Base-by-base conservation (phyloP, 2,797 vertebrate genomes). In the Chelidonichthys spinosus region DNA sequence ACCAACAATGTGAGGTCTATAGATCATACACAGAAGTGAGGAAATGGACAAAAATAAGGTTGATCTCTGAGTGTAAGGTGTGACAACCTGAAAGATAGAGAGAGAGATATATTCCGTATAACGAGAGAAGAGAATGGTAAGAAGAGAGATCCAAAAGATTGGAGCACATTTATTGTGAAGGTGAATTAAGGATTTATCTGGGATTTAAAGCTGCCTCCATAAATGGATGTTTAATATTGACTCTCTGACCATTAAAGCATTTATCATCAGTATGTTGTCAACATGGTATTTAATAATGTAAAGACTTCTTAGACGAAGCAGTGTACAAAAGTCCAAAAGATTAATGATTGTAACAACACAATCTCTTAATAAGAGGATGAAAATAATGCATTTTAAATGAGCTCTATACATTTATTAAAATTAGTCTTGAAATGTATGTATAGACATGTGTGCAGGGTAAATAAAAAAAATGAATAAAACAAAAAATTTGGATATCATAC, bases 61-160 rank as follows among this genome's bases (percentile, higher is more conserved):
- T 36, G 47, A 59, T 74, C 11, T 52, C 3, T 69, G 15, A 55
- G 13, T 47, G 5, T 37, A 62, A 69, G 53, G 11, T 44, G 7
- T 69, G 49, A 74, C 36, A 36, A 54, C 6, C 7, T 18, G 9
- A 44, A 15, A 35, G 4, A 13, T 18, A 69, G 13, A 47, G 6
- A 11, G 3, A 4, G 2, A 46, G 35, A 5, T 4, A 39, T 35
- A 44, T 25, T 25, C 25, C 1, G 25, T 25, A 25, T 25, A 25
- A 25, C 6, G 8, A 37, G 15, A 60, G 11, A 66, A 39, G 42
- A 63, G 33, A 50, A 6, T 14, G 1, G 1, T n/a, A 58, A 11
- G 33, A 50, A 33, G 18, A 40, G 35, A n/a, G 4, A 49, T 40
- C 25, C 6, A 53, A 36, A 25, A 44, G 11, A 43, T 18, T 32